phyloP scores from a whole-genome alignment of 2,113 vertebrate genomes.

The Tamias sibiricus region DNA sequence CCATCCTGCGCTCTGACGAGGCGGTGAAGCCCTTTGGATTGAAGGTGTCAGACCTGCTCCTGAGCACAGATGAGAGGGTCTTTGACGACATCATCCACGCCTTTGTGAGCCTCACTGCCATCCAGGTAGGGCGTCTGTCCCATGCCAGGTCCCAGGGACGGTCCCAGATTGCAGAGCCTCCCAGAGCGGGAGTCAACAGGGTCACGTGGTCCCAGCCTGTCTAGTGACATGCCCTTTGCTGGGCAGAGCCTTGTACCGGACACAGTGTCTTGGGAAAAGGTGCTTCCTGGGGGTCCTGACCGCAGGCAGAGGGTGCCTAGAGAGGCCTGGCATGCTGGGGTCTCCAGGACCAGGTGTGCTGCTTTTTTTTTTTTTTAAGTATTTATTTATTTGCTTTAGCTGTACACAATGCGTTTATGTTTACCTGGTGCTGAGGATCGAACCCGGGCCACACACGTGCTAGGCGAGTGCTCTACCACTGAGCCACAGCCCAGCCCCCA shows the following conservation, averaged over 20 bases:
- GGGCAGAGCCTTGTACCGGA: neutral
- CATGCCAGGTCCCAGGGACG: no score
- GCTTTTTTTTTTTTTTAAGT: no score
- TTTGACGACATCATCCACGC: conserved; percentile 94
- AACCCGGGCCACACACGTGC: no score
- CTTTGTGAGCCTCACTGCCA: conserved; percentile 95
- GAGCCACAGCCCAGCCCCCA: no score
- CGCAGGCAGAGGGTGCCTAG: neutral
- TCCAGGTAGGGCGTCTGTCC: conserved; percentile 90
- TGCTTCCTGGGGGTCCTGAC: neutral
- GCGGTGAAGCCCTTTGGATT: conserved; percentile 91
- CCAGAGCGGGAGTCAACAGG: neutral
- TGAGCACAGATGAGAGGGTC: conserved; percentile 89
- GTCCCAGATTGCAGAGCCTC: no score
- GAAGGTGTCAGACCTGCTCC: conserved; percentile 91
- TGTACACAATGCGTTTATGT: no score
- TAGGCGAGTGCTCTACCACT: no score
- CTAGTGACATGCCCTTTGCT: neutral
- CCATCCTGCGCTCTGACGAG: conserved; percentile 92
- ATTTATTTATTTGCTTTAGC: no score
- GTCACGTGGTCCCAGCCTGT: neutral
- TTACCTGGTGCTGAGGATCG: no score
- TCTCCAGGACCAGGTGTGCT: no score
- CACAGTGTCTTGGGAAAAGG: neutral
- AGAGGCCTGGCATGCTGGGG: neutral